Percentiles rank a stretch among this genome's conserved stretches.
These are phyloP conservation scores for Ochotona curzoniae DNA, from an alignment of 2,113 vertebrate species.

Conservation along the genomic window DNA sequence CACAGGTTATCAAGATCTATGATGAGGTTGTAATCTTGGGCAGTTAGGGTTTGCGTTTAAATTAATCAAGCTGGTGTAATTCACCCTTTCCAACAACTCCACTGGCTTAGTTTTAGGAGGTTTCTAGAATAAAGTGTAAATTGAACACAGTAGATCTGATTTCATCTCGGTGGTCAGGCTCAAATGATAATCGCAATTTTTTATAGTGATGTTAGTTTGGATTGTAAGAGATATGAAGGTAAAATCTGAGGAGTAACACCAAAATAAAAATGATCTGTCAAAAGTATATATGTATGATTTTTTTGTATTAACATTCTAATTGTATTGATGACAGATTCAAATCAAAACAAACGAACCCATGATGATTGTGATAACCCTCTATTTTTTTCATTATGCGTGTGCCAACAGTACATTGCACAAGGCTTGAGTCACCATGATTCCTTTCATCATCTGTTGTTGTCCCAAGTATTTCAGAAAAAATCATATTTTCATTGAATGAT, in stretches of 20 bases:
- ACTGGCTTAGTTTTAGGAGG: not conserved
- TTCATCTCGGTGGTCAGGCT: not conserved
- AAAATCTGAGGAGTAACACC: not conserved
- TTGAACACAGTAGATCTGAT: not conserved
- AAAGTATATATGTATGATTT: not conserved
- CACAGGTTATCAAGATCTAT: not conserved
- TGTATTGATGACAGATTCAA: slow-evolving; percentile 36
- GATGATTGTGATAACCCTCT: slow-evolving; percentile 5
- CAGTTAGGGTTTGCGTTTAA: not conserved
- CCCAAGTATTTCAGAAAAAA: slow-evolving; percentile 19
- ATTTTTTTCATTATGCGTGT: not conserved
- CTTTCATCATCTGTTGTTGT: not conserved
- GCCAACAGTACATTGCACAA: slow-evolving; percentile 42
- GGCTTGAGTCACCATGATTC: not conserved
- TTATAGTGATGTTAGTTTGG: not conserved
- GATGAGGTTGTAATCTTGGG: not conserved
- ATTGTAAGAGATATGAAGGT: not conserved
- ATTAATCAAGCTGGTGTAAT: not conserved
- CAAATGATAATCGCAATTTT: not conserved
- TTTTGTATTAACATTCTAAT: slow-evolving; percentile 43
- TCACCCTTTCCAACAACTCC: not conserved
- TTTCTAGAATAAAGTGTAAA: not conserved
- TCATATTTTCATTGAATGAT: not conserved
- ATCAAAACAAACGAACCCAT: slow-evolving; percentile 66
- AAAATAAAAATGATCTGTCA: not conserved